Conservation (phyloP, 1,140 invertebrate species). For the Chironomus striatipennis region DNA sequence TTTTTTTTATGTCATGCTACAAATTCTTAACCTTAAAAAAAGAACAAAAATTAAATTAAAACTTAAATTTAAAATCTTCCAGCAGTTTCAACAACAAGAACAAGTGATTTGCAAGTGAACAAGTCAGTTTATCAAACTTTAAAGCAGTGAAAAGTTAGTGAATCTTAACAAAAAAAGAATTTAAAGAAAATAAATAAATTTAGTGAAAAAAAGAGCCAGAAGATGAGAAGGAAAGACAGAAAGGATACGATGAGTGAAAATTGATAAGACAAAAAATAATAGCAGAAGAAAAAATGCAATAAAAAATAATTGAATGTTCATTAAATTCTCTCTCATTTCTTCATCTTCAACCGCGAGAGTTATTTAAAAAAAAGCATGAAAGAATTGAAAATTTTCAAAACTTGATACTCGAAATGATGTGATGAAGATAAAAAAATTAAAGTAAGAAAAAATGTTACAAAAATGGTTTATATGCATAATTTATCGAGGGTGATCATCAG, state of each 20-base stretch:
- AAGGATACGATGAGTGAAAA: background rate
- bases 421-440: slow-evolving; percentile 16
- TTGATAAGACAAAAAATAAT: no score
- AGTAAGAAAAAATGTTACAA: slow-evolving; percentile 19
- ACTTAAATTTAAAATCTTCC: no score
- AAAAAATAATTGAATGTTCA: slow-evolving; percentile 3
- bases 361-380: no score
- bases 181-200: background rate
- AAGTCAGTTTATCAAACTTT: no score
- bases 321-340: background rate
- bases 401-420: background rate
- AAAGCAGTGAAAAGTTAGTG: no score
- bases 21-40: no score
- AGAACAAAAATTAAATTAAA: no score
- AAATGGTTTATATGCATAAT: slow-evolving; percentile 21
- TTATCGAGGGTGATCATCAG: slow-evolving; percentile 19
- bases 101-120: no score
- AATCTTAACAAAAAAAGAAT: background rate
- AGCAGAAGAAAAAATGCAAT: background rate
- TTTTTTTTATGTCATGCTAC: no score
- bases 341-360: background rate
- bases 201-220: background rate
- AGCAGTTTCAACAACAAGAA: no score
- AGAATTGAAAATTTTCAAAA: background rate
- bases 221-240: background rate